Evolutionary conservation across 2,113 vertebrate species (phyloP), one percentile per base, ranked within the genome.

Genomic region (Pteruthius melanotis): DNA sequence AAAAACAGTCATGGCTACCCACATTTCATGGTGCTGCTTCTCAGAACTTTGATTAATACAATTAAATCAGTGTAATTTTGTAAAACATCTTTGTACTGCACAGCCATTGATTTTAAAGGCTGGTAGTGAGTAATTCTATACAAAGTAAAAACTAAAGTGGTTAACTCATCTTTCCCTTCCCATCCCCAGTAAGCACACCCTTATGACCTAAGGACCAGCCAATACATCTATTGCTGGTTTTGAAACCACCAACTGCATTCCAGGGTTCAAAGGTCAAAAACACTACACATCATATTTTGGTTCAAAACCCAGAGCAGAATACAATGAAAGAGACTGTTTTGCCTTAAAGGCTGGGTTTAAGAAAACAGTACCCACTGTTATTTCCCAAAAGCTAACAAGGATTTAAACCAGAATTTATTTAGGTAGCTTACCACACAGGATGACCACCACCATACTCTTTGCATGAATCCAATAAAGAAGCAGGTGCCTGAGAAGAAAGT

Each of bases 391-490:
- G 18, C 30, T 65, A 77, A 45, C 1, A 3, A 52, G 28, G 23
- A 50, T 40, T 81, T 65, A 78, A 91, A 61, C 3, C 11, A 69
- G 26, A 90, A 54, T 17, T 77, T 68, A 8, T 11, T 9, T 19
- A 54, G 40, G 39, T 18, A 45, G 60, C 98, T 96, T 97, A 98
- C 98, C 98, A 97, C 33, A 35, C 87, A 59, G 33, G 94, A 30
- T 90, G 95, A 79, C 78, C 93, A 47, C 97, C 97, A 97, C 91
- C 97, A 13, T 92, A 76, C 8, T 96, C 42, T 17, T 97, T 92
- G 64, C 87, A 77, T 66, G 94, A 87, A 45, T 95, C 84, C 70
- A 91, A 19, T 19, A 78, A 81, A 64, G 97, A 94, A 8, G 79
- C 82, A 89, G 96, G 84, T 83, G 92, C 96, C 98, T 98, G 53